Conservation (phyloP, 2,113 vertebrate genomes). For the Entomyzon cyanotis region DNA sequence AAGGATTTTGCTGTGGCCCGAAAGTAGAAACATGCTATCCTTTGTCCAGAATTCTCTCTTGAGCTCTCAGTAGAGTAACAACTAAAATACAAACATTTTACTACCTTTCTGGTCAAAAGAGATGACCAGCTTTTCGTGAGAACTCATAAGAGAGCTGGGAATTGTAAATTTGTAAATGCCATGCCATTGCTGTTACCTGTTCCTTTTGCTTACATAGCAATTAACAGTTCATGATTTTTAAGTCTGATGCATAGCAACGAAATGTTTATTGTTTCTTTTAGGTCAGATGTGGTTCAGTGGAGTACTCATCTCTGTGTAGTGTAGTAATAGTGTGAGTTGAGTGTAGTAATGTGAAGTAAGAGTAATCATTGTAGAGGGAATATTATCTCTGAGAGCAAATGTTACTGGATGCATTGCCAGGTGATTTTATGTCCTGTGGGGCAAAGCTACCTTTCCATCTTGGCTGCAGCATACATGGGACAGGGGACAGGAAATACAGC, state of each 20-base stretch:
- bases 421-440: not conserved
- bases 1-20: not conserved
- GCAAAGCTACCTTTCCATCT: not conserved
- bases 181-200: not conserved
- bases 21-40: not conserved
- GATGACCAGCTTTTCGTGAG: not conserved
- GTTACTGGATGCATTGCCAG: not conserved
- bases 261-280: not conserved
- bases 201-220: not conserved
- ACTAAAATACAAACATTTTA: not conserved
- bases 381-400: not conserved
- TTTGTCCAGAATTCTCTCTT: not conserved
- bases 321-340: not conserved
- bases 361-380: not conserved
- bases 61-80: not conserved
- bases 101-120: not conserved
- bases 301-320: not conserved
- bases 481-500: not conserved
- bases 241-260: not conserved
- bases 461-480: not conserved
- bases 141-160: not conserved
- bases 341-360: not conserved
- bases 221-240: not conserved
- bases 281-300: not conserved
- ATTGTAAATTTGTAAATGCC: not conserved